These are phyloP conservation scores for Steinernema scapterisci DNA, from an alignment of 2,888 invertebrate genomes.

Conservation along the genomic window DNA sequence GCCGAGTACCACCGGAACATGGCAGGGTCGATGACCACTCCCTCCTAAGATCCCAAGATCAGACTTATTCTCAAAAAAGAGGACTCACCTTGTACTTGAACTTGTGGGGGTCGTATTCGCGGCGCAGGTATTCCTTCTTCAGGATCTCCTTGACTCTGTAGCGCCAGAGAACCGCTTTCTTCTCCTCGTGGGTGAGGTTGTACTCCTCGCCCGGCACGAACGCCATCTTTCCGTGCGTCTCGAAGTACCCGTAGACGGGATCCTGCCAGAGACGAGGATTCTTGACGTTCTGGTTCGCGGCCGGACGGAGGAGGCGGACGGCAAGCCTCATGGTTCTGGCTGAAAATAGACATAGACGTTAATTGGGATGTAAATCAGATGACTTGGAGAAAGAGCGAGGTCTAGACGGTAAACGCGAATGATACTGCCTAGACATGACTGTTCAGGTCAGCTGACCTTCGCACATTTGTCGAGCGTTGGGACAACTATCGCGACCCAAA, in stretches of 20 bases:
- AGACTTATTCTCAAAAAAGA: not conserved
- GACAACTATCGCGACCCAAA: too few species aligned
- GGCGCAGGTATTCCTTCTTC: conserved; percentile 67
- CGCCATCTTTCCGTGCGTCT: conserved; percentile 65
- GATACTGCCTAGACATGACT: too few species aligned
- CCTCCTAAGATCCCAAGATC: conserved; percentile 51
- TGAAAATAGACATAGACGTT: not conserved
- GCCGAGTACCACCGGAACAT: conserved; percentile 68
- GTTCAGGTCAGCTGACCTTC: too few species aligned
- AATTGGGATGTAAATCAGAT: too few species aligned
- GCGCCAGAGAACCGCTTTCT: conserved; percentile 63
- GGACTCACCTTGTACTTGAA: conserved; percentile 63
- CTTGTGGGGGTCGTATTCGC: conserved; percentile 65
- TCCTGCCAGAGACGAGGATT: conserved; percentile 66
- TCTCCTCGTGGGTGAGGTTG: conserved; percentile 64
- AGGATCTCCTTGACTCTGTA: conserved; percentile 67
- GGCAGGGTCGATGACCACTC: conserved; percentile 67
- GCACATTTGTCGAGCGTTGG: too few species aligned
- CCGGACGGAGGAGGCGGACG: conserved; percentile 61
- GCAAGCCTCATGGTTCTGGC: conserved; percentile 57
- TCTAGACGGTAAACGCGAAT: too few species aligned
- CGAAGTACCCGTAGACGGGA: conserved; percentile 53
- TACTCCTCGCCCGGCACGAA: conserved; percentile 65
- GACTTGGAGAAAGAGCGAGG: too few species aligned
- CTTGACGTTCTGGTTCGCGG: conserved; percentile 64